Evolutionary conservation across 1,140 invertebrate species (phyloP), one percentile per base, ranked within the genome.

Genomic region (Drosophila miranda): DNA sequence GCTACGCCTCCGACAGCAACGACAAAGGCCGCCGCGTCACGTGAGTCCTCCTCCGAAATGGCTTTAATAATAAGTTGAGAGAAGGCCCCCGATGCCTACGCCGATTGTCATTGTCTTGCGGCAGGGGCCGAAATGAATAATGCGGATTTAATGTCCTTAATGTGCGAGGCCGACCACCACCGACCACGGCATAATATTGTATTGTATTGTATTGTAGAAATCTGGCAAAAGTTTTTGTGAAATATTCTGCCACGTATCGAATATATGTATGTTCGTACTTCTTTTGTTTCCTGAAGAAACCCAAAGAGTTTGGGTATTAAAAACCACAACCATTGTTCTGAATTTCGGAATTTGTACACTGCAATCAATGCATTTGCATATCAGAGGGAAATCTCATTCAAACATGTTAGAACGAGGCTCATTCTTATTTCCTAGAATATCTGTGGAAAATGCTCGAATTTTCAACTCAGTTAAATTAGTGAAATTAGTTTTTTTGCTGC

Each of bases 61-160:
- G 43, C 72, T 81, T 81, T 38, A 38, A 38, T 73, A 81, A 81
- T 72, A 72, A 61, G 75, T 28, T 43, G 9, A 21, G n/a, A 51
- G 16, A 42, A 16, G 7, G 2, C 50, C 72, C 46, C 23, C 14
- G 58, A 73, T 45, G 55, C 34, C 55, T 46, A 26, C 38, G 19
- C 50, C 60, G 56, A 72, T 67, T 72, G 73, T 72, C 73, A 72
- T 61, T 72, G 72, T 66, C 54, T 48, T 59, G 11, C 38, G 55
- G 55, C 38, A 3, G n/a, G 56, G 34, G 50, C 59, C 41, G 56
- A 75, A 78, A 78, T 78, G 75, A 78, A 78, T 78, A 78, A 78
- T 78, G 75, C 63, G 72, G 72, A 75, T 78, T 78, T 78, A 78
- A 78, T 78, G 75, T 78, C 72, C 75, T 66, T 78, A 75, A 78